Evolutionary conservation across 37 sponge, comb jelly and placozoan species (phyloP).

Genomic region (Ianthella basta): DNA sequence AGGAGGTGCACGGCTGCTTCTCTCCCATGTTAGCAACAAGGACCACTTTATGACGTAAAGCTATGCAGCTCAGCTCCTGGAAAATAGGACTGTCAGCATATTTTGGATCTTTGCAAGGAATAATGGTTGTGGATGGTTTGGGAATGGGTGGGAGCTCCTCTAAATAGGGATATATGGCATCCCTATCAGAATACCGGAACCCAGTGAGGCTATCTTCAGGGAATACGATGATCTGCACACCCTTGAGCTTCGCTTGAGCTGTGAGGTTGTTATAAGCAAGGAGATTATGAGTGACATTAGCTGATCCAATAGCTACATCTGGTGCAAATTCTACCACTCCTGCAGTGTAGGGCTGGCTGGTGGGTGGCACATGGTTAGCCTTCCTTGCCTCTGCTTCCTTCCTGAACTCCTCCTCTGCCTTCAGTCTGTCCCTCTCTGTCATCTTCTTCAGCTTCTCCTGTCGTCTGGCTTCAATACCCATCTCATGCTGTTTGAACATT

Average conservation of each 20-base stretch:
- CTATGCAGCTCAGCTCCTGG: slow-evolving; percentile 51
- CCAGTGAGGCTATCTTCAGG: slow-evolving; percentile 64
- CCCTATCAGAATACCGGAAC: not conserved
- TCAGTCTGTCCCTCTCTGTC: slow-evolving; percentile 71
- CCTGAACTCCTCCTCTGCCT: slow-evolving; percentile 63
- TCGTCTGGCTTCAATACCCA: slow-evolving; percentile 61
- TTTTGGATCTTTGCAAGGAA: slow-evolving; percentile 34
- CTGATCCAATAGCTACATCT: not conserved
- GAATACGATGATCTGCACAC: slow-evolving; percentile 55
- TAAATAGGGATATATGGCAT: slow-evolving; percentile 11
- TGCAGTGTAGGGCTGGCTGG: no score
- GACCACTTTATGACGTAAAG: not conserved
- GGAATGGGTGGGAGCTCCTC: slow-evolving; percentile 40
- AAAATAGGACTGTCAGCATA: slow-evolving; percentile 24
- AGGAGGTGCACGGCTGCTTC: slow-evolving; percentile 14
- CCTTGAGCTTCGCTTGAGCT: not conserved
- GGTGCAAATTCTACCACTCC: no score
- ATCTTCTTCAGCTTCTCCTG: slow-evolving; percentile 70
- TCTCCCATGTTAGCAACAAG: slow-evolving; percentile 60
- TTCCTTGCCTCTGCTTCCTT: slow-evolving; percentile 20
- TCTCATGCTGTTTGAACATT: slow-evolving; percentile 67
- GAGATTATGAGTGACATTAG: slow-evolving; percentile 23
- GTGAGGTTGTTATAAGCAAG: slow-evolving; percentile 5
- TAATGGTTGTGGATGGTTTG: not conserved
- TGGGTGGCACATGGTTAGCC: not conserved